These are phyloP conservation scores for Lampropteryx suffumata DNA, from an alignment of 2,888 invertebrate species.

Conservation along the genomic window DNA sequence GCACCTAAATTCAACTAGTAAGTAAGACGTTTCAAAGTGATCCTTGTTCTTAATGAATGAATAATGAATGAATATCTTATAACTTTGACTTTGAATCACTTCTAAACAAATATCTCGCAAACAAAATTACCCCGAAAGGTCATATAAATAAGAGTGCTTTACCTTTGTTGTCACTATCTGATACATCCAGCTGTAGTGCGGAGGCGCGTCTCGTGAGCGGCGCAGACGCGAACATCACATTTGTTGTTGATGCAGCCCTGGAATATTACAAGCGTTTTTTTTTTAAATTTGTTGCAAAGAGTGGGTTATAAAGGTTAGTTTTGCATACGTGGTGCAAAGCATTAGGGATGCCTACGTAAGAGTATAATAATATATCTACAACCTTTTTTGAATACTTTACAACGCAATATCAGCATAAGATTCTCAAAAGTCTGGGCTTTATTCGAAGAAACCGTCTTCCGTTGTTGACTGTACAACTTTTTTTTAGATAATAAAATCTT, in stretches of 20 bases:
- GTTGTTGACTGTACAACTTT: too few species aligned
- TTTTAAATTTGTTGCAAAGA: neutral
- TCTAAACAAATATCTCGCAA: neutral
- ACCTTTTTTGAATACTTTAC: neutral
- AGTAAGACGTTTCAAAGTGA: too few species aligned
- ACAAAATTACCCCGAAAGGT: neutral
- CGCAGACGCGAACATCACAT: constrained; percentile 91
- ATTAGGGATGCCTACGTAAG: constrained; percentile 11
- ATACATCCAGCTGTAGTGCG: constrained; percentile 88
- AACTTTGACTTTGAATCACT: too few species aligned
- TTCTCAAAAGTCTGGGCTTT: too few species aligned
- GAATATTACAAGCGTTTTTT: constrained; percentile 36
- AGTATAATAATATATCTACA: too few species aligned
- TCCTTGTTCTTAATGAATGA: too few species aligned
- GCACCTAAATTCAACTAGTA: too few species aligned
- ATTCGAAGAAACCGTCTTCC: too few species aligned
- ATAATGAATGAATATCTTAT: too few species aligned
- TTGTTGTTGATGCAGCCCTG: constrained; percentile 94
- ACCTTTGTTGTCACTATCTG: constrained; percentile 87
- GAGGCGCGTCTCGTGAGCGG: constrained; percentile 92
- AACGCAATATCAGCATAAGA: neutral
- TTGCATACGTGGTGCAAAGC: constrained; percentile 22
- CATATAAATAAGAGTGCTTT: constrained; percentile 6
- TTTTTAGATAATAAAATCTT: too few species aligned
- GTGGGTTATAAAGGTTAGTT: constrained; percentile 12